Base-by-base conservation (phyloP, 92 coral and sea anemone genomes). In the Diadumene lineata region DNA sequence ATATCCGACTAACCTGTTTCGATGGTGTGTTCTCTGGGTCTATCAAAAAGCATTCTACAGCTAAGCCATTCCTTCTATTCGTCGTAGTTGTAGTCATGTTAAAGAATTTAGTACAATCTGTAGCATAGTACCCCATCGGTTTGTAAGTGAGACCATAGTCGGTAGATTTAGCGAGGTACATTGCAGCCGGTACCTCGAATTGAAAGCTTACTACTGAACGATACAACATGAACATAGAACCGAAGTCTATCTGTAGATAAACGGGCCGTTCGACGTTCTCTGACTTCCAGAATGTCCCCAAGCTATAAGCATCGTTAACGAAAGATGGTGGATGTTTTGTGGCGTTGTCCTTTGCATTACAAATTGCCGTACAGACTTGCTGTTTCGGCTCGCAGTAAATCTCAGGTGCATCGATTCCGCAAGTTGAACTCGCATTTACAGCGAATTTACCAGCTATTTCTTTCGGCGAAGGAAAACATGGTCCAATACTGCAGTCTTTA, bases 391-490 rank as follows among this genome's bases (percentile, higher is more conserved):
- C 80, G 63, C 85, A 96, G 8, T 23, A 55, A 46, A 84, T 90
- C 58, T 87, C 96, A 1, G 75, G 44, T 23, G 74, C 70, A 34
- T 72, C 60, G 9, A 38, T 26, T 0, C 99, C 99, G 60, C 99
- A 96, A 33, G 99, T 96, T 33, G 99, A 96, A 73, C 87, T 96
- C 68, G 90, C 90, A 23, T 87, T 88, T n/a, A 89, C 86, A 24
- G 65, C 80, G 72, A 60, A 83, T 50, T 62, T 38, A 15, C 69
- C 50, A 10, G 88, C 64, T 65, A 91, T 81, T 50, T 91, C 92
- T 18, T 32, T 7, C 26, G 86, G 68, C 9, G 86, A 29, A 44
- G 92, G 92, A 56, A 73, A 85, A 56, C 97, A 91, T 21, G 92
- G 87, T 29, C 93, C 92, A 34, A n/a, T 8, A 67, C 26, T 60